These are phyloP conservation scores for Spinibarbus caldwelli DNA, from an alignment of 2,797 vertebrate genomes.

Conservation along the genomic window DNA sequence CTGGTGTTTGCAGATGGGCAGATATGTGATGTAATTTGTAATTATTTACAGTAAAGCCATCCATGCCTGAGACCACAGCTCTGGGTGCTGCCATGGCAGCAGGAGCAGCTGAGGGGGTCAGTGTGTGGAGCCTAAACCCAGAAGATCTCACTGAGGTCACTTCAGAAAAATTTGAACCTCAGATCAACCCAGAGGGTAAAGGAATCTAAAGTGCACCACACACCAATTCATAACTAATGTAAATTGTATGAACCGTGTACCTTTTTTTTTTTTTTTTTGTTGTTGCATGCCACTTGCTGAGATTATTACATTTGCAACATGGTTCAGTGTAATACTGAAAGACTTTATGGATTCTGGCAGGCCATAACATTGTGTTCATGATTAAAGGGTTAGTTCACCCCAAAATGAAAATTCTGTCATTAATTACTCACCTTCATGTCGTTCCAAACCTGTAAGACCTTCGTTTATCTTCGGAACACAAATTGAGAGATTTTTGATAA, in stretches of 20 bases:
- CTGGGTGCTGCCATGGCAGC: conserved; percentile 98
- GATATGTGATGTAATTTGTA: not conserved
- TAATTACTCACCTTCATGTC: no score
- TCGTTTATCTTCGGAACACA: no score
- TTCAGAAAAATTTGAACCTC: conserved; percentile 93
- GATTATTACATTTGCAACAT: not conserved
- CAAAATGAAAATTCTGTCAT: no score
- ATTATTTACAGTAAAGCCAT: conserved; percentile 86
- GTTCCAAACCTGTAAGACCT: no score
- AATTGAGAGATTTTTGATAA: no score
- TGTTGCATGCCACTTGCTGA: not conserved
- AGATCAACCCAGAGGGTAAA: conserved; percentile 92
- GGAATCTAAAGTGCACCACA: not conserved
- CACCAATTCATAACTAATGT: not conserved
- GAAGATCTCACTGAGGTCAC: conserved; percentile 90
- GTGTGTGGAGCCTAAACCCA: conserved; percentile 91
- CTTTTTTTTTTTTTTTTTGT: no score
- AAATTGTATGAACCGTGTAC: not conserved
- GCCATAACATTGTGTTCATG: not conserved
- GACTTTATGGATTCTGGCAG: not conserved
- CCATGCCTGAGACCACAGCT: conserved; percentile 97
- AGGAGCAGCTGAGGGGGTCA: conserved; percentile 93
- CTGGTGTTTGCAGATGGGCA: not conserved
- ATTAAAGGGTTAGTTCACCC: not conserved
- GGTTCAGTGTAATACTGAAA: not conserved